A percentile compares a stretch with the other conserved stretches of the same genome.
phyloP scores from a whole-genome alignment of 2,888 invertebrate species.

The Ypsolopha sequella region DNA sequence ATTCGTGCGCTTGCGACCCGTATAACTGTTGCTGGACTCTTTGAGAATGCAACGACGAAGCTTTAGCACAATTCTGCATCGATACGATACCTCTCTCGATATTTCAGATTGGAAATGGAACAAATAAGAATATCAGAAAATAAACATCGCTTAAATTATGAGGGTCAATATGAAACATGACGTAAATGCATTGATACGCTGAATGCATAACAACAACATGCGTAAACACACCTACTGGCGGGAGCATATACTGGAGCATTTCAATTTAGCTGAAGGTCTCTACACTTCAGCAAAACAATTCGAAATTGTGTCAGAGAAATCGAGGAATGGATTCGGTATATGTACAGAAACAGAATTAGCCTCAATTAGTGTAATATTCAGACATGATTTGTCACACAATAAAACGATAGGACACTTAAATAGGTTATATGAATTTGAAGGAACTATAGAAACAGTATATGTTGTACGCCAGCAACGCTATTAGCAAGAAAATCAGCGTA shows the following conservation, averaged over 20 bases:
- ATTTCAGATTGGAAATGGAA: constrained; percentile 8
- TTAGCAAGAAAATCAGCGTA: not conserved
- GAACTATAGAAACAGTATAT: not conserved
- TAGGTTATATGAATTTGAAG: not conserved
- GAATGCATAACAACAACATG: constrained; percentile 22
- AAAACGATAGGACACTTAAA: not conserved
- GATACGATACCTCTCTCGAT: constrained; percentile 38
- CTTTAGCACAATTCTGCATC: constrained; percentile 53
- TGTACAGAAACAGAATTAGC: not conserved
- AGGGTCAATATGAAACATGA: constrained; percentile 25
- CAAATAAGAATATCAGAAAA: constrained; percentile 13
- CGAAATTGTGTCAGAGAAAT: not conserved
- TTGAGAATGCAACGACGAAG: constrained; percentile 40
- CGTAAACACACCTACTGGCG: constrained; percentile 10
- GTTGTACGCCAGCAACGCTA: not conserved
- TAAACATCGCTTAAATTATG: constrained; percentile 29
- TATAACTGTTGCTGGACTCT: constrained; percentile 43
- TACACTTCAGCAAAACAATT: not conserved
- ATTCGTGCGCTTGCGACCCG: constrained; percentile 41
- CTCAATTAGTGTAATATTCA: not conserved
- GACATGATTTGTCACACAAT: not conserved
- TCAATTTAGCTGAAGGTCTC: not conserved
- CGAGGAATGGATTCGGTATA: too few species aligned
- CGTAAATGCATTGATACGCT: constrained; percentile 25
- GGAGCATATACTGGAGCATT: not conserved